A percentile compares a stretch with the other conserved stretches of the same genome.
phyloP scores from a whole-genome alignment of 2,888 invertebrate species.

The Penaeus monodon region DNA sequence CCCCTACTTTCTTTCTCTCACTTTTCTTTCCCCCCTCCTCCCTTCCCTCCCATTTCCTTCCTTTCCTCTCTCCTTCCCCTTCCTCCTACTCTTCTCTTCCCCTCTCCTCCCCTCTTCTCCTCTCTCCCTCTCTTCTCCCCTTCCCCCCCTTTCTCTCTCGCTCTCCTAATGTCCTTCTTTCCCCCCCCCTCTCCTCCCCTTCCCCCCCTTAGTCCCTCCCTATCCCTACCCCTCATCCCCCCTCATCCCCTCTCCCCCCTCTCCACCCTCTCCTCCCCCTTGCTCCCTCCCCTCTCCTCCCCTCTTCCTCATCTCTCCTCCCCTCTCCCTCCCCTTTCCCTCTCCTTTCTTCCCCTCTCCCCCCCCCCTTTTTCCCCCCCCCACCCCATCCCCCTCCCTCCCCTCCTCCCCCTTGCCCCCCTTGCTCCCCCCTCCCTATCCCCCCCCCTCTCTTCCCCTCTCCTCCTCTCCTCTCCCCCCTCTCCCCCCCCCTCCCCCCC shows the following conservation, averaged over 20 bases:
- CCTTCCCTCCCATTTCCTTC: background rate
- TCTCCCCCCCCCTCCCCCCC: too few relatives aligned
- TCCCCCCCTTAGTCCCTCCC: background rate
- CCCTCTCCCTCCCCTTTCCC: too few relatives aligned
- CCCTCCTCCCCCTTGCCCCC: background rate
- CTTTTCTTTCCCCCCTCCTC: constrained; percentile 6
- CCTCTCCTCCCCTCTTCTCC: background rate
- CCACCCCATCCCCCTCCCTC: background rate
- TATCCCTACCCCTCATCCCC: background rate
- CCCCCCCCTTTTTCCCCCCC: background rate
- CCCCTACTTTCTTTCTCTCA: background rate
- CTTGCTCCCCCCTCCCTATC: too few relatives aligned
- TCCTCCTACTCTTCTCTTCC: background rate
- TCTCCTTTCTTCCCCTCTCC: rapidly evolving
- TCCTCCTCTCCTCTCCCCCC: too few relatives aligned
- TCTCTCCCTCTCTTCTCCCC: background rate
- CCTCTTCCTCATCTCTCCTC: too few relatives aligned
- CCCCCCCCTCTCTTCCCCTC: too few relatives aligned
- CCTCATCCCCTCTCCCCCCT: background rate
- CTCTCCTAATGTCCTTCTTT: background rate
- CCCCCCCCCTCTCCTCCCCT: background rate
- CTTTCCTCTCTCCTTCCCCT: background rate
- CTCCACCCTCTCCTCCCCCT: background rate
- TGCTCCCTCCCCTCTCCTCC: background rate
- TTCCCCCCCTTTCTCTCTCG: background rate